These are phyloP conservation scores for Aproaerema taeniolella DNA, from an alignment of 2,888 invertebrate genomes.

Conservation along the genomic window DNA sequence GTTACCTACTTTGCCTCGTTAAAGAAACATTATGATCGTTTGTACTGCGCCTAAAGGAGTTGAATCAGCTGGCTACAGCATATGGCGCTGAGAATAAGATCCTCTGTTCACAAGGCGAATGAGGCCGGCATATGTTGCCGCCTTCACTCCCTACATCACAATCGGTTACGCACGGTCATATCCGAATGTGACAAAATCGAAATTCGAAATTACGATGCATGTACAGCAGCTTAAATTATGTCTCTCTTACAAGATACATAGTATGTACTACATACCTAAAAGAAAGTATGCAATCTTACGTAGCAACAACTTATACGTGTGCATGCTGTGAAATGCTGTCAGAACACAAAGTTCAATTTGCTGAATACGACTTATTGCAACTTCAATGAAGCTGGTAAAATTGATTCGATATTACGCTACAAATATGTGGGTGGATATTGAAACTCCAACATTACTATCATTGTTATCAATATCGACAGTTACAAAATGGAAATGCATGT, in stretches of 20 bases:
- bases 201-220: constrained; percentile 7
- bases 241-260: no score
- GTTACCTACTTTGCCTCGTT: constrained; percentile 12
- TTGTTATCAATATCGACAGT: no score
- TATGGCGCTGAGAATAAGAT: constrained; percentile 69
- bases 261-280: constrained; percentile 13
- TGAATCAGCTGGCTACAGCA: constrained; percentile 65
- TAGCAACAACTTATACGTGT: constrained; percentile 17
- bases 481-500: no score
- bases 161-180: constrained; percentile 39
- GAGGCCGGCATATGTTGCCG: constrained; percentile 71
- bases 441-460: no score
- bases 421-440: no score
- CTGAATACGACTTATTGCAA: no score
- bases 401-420: no score
- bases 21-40: constrained; percentile 16
- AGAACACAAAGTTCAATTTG: no score
- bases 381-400: no score
- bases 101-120: constrained; percentile 66
- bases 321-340: no score
- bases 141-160: constrained; percentile 71
- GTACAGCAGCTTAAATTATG: constrained; percentile 11
- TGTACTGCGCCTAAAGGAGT: constrained; percentile 28
- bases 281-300: constrained; percentile 14
- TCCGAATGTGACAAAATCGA: constrained; percentile 17